phyloP scores from a whole-genome alignment of 2,113 vertebrate species.

The Euleptes europaea region DNA sequence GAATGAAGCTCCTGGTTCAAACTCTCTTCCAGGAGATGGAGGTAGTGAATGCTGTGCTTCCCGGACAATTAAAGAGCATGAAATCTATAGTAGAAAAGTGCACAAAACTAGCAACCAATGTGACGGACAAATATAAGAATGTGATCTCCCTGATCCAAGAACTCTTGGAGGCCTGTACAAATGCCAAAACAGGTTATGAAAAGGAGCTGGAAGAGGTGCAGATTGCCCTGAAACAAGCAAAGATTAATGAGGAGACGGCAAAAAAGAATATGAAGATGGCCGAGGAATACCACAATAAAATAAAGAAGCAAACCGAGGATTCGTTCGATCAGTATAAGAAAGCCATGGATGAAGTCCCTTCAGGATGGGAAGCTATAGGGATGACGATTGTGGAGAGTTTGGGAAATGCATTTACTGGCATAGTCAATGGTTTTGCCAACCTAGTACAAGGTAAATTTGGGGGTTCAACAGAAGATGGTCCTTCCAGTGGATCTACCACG shows the following conservation, averaged over 20 bases:
- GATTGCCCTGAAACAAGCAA: background rate
- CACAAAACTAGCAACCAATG: background rate
- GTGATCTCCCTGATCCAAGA: slow-evolving; percentile 35
- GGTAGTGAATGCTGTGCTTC: slow-evolving; percentile 35
- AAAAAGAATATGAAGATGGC: background rate
- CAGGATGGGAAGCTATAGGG: slow-evolving; percentile 25
- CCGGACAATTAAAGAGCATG: slow-evolving; percentile 47
- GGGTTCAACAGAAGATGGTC: no score
- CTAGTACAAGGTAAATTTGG: accelerated
- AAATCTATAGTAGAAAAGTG: slow-evolving; percentile 40
- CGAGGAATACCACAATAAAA: background rate
- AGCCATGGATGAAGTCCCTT: slow-evolving; percentile 12
- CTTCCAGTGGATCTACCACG: no score
- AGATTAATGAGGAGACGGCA: background rate
- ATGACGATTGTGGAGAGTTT: slow-evolving; percentile 25
- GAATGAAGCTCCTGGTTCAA: slow-evolving; percentile 41
- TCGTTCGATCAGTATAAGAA: background rate
- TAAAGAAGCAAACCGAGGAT: background rate
- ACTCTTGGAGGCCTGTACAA: slow-evolving; percentile 24
- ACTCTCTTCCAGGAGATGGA: slow-evolving; percentile 40
- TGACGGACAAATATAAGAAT: slow-evolving; percentile 9
- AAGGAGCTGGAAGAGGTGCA: background rate
- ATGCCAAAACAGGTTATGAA: slow-evolving; percentile 6
- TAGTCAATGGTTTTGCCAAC: accelerated
- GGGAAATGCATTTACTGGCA: accelerated